phyloP scores from a whole-genome alignment of 2,888 invertebrate species.

The Papilio demoleus region DNA sequence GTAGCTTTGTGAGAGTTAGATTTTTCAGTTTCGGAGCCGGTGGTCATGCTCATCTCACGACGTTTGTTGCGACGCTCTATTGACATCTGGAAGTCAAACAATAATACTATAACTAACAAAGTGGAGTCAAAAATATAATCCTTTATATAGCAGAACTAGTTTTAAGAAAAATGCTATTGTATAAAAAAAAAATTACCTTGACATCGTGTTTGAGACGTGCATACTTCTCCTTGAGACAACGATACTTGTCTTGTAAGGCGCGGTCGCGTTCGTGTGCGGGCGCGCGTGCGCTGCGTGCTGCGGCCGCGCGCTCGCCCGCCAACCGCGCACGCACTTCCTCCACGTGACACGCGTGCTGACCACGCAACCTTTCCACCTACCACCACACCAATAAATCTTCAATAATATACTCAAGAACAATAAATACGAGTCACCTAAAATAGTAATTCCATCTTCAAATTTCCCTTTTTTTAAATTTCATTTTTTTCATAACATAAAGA shows the following conservation, averaged over 20 bases:
- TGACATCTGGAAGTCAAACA: constrained; percentile 83
- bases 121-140: too few relatives aligned
- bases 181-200: too few relatives aligned
- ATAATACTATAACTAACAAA: too few relatives aligned
- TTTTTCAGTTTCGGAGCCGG: constrained; percentile 91
- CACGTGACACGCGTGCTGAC: constrained; percentile 87
- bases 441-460: too few relatives aligned
- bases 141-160: too few relatives aligned
- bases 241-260: constrained; percentile 90
- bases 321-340: constrained; percentile 85
- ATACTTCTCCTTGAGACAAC: constrained; percentile 92
- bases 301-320: constrained; percentile 73
- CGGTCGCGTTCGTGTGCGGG: constrained; percentile 72
- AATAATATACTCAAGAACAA: too few relatives aligned
- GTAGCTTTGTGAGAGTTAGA: constrained; percentile 88
- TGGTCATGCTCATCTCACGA: constrained; percentile 85
- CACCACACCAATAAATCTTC: too few relatives aligned
- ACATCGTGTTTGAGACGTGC: constrained; percentile 91
- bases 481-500: too few relatives aligned
- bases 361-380: constrained; percentile 88
- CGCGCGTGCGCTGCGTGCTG: constrained; percentile 63
- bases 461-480: too few relatives aligned
- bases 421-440: too few relatives aligned
- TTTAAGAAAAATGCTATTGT: too few relatives aligned
- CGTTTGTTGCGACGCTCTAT: constrained; percentile 89